Base-by-base conservation (phyloP, 2,888 invertebrate genomes). In the Agrotis puta region DNA sequence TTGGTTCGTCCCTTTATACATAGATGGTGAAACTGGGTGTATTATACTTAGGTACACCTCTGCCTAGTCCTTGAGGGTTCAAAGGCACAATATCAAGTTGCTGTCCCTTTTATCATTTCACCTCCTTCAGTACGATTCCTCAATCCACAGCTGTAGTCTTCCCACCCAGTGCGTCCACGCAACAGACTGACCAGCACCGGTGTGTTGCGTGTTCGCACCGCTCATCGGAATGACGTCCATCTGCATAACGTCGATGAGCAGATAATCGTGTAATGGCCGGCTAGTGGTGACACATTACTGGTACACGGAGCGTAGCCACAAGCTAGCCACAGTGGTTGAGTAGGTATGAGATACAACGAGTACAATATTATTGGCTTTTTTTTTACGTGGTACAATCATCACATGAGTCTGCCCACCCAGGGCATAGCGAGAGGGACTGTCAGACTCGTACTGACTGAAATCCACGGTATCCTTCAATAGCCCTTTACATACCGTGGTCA, bases 221-320 rank as follows among this genome's bases (percentile, higher is more conserved):
- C 59, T 68, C 20, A 14, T 51, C 63, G 18, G 27, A 68, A 79
- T 79, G 75, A 68, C 68, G 50, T 27, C 18, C 59, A 80, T 77
- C 51, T 68, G 20, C 63, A 64, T 77, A 48, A 74, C 24, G 14
- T 48, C 27, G 58, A 62, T 64, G 48, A 13, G 50, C 59, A 58
- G 68, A 56, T 69, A 64, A 47, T 47, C 56, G 13, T 20, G 43
- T 75, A 33, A 76, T 56, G 59, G 20, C 20, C 11, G 13, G 0
- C 20, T 22, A 45, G 50, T 59, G 61, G 53, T 56, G 57, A 77
- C 57, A 66, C 45, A 53, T 62, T 53, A 77, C 50, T 56, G 18
- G 51, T 20, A 57, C 62, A 18, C 1, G 50, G 54, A 54, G 50
- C 47, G 24, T 71, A 20, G 22, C 57, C 22, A 43, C 59, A 2